Evolutionary conservation across 2,113 vertebrate genomes (phyloP).

Genomic region (Platichthys flesus): DNA sequence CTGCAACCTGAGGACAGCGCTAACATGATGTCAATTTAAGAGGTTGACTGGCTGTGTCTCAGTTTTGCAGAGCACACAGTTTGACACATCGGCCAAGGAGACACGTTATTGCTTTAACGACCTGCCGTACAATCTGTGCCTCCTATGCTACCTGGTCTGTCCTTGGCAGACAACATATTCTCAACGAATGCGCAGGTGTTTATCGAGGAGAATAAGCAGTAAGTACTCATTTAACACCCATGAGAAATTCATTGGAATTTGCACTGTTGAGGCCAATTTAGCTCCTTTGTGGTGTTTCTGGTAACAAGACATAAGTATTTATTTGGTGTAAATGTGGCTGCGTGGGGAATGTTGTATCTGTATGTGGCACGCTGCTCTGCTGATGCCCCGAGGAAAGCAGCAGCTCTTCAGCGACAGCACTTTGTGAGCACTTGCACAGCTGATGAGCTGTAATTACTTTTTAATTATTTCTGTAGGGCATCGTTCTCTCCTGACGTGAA

Average conservation of each 20-base stretch:
- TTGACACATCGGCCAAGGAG: slow-evolving; percentile 45
- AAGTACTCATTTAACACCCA: not conserved
- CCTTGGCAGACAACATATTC: slow-evolving; percentile 53
- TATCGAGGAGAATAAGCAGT: slow-evolving; percentile 40
- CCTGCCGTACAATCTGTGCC: slow-evolving; percentile 34
- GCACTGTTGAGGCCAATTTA: slow-evolving; percentile 1
- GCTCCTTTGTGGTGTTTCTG: slow-evolving; percentile 22
- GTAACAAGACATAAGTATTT: slow-evolving; percentile 26
- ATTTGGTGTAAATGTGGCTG: slow-evolving; percentile 27
- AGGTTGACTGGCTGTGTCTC: slow-evolving; percentile 44
- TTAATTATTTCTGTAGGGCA: slow-evolving; percentile 84
- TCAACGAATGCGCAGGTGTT: slow-evolving; percentile 42
- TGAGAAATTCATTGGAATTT: slow-evolving; percentile 14
- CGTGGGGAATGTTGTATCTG: slow-evolving; percentile 28
- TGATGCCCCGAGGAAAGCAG: slow-evolving; percentile 60
- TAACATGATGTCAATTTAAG: slow-evolving; percentile 60
- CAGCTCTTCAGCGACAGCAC: slow-evolving; percentile 74
- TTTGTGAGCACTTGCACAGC: slow-evolving; percentile 82
- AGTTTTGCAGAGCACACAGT: slow-evolving; percentile 15
- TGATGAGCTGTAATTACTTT: slow-evolving; percentile 82
- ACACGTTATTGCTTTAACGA: slow-evolving; percentile 70
- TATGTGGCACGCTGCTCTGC: slow-evolving; percentile 20
- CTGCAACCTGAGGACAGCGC: slow-evolving; percentile 57
- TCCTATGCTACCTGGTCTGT: slow-evolving; percentile 33
- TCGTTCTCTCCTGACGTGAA: slow-evolving; percentile 63